Base-by-base conservation (phyloP, 2,113 vertebrate species). In the Empidonax traillii region DNA sequence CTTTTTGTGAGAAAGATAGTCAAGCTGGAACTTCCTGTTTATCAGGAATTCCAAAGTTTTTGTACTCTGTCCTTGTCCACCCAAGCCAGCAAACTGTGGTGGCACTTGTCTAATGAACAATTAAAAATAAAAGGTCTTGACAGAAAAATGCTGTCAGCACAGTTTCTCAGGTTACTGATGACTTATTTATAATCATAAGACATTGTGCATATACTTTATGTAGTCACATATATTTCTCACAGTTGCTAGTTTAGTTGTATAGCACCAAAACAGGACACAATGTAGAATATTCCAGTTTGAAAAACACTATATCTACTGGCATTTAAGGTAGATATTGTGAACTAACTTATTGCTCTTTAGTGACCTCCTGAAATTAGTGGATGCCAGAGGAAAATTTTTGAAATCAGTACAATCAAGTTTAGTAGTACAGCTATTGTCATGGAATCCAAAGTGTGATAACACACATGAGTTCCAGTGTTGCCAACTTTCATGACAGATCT, bases 1-100 rank as follows among this genome's bases (percentile, higher is more conserved):
- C 69, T 69, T 92, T 93, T 90, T 14, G 10, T 93, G 90, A 78
- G 83, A 94, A 95, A 84, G 72, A 84, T 1, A 52, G 77, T 78
- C 58, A 90, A 87, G 37, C 23, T 94, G 49, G 37, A 87, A 83
- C 85, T 92, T 94, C 87, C 93, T 96, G 88, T 96, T 96, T 92
- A 76, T 82, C 61, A 92, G 73, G 69, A 92, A 87, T 88, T 59
- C 79, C 15, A n/a, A 76, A 37, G 25, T 22, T 86, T 93, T 81
- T 75, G 18, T 81, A 65, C 33, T 88, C 37, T 14, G 23, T 78
- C 69, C 73, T 72, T 68, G 56, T 65, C 47, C 75, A 47, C 49
- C 30, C 68, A 74, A 78, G 58, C 67, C 43, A 88, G 47, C 22
- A 94, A 91, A 88, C 47, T 59, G 59, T 55, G 65, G 65, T 80